These are phyloP conservation scores for Falco rusticolus DNA, from an alignment of 2,797 vertebrate genomes.

Conservation along the genomic window DNA sequence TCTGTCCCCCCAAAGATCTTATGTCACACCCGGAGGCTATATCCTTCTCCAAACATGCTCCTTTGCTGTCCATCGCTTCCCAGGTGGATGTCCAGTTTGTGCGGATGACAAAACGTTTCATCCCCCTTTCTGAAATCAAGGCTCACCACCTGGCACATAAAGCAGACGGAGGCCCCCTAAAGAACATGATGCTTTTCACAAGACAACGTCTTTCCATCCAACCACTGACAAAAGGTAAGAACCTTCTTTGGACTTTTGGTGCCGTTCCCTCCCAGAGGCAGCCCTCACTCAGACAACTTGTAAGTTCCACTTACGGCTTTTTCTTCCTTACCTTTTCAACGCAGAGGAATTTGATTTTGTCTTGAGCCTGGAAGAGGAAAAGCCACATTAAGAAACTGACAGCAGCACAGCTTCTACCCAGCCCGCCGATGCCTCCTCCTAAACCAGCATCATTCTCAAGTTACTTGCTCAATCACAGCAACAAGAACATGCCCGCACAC, in stretches of 20 bases:
- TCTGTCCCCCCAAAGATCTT: not conserved
- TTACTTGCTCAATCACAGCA: not conserved
- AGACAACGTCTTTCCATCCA: constrained; percentile 91
- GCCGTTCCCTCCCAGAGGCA: not conserved
- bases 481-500: not conserved
- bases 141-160: constrained; percentile 86
- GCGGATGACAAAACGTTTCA: constrained; percentile 88
- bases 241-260: not conserved
- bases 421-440: not conserved
- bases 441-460: not conserved
- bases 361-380: constrained; percentile 87
- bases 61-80: not conserved
- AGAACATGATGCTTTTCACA: constrained; percentile 87
- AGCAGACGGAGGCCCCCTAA: constrained; percentile 82
- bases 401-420: not conserved
- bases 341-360: constrained; percentile 94
- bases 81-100: constrained; percentile 95
- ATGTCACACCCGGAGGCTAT: not conserved
- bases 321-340: constrained; percentile 36
- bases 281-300: not conserved
- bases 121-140: constrained; percentile 92
- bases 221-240: constrained; percentile 86
- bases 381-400: constrained; percentile 67
- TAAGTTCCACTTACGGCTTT: not conserved
- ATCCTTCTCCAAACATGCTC: not conserved